A percentile compares a stretch with the other conserved stretches of the same genome.
phyloP scores from a whole-genome alignment of 2,888 invertebrate species.

The Monochamus alternatus region DNA sequence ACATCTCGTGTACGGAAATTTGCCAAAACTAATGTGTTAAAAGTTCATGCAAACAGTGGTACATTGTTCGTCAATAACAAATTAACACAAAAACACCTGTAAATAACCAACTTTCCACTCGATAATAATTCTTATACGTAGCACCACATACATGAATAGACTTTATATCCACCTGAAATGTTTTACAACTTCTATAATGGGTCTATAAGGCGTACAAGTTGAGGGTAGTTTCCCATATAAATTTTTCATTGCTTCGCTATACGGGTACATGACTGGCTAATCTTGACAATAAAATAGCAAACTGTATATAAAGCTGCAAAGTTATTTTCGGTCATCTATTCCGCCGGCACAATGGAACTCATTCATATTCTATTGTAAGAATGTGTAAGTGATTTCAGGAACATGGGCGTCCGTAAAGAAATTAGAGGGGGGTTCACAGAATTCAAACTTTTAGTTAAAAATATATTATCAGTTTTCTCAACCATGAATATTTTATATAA shows the following conservation, averaged over 20 bases:
- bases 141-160: slow-evolving; percentile 19
- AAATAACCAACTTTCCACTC: slow-evolving; percentile 7
- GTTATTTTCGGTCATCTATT: slow-evolving; percentile 37
- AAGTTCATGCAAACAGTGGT: neutral
- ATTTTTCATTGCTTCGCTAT: slow-evolving; percentile 26
- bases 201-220: slow-evolving; percentile 28
- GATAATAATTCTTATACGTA: slow-evolving; percentile 15
- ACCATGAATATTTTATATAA: too few species aligned
- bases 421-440: neutral
- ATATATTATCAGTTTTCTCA: too few species aligned
- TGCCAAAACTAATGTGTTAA: too few species aligned
- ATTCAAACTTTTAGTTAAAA: neutral
- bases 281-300: slow-evolving; percentile 32
- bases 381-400: slow-evolving; percentile 32
- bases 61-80: neutral
- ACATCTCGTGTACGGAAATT: too few species aligned
- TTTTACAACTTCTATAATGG: slow-evolving; percentile 29
- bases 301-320: slow-evolving; percentile 16
- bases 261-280: slow-evolving; percentile 32
- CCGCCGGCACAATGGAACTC: slow-evolving; percentile 39
- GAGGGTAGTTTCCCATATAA: slow-evolving; percentile 32
- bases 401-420: slow-evolving; percentile 21
- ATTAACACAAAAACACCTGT: slow-evolving; percentile 12
- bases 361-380: slow-evolving; percentile 53
- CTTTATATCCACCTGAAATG: slow-evolving; percentile 36